Evolutionary conservation across 2,113 vertebrate genomes (phyloP).

Genomic region (Leucoraja erinaceus): DNA sequence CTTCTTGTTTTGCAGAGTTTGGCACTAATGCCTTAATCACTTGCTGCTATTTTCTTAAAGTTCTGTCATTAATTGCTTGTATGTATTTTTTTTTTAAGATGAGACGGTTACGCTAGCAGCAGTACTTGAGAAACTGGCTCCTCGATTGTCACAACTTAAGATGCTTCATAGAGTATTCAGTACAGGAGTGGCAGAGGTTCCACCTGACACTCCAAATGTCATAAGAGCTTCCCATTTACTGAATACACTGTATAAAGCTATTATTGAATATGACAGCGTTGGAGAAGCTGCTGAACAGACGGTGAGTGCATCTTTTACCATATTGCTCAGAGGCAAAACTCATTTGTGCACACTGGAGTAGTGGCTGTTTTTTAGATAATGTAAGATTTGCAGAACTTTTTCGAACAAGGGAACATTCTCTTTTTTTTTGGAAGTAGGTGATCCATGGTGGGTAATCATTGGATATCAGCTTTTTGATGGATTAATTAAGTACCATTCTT

Average conservation of each 20-base stretch:
- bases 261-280: conserved; percentile 86
- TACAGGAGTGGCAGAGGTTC: conserved; percentile 91
- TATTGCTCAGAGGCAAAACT: not conserved
- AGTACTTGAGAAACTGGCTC: conserved; percentile 75
- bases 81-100: conserved; percentile 56
- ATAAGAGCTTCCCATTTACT: conserved; percentile 91
- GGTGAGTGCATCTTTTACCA: conserved; percentile 53
- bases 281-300: conserved; percentile 91
- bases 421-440: not conserved
- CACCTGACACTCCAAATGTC: conserved; percentile 83
- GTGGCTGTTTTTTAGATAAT: not conserved
- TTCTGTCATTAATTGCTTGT: conserved; percentile 39
- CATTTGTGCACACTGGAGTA: not conserved
- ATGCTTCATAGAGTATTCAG: conserved; percentile 89
- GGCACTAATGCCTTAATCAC: not conserved
- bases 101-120: conserved; percentile 79
- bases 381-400: not conserved
- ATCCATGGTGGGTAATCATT: not conserved
- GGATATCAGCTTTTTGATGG: not conserved
- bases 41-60: not conserved
- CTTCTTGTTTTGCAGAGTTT: not conserved
- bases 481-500: not conserved
- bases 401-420: not conserved
- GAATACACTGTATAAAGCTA: conserved; percentile 93
- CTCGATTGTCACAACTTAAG: conserved; percentile 83